A percentile compares a stretch with the other conserved stretches of the same genome.
Conservation (phyloP, 1,140 invertebrate genomes). For the Myzus persicae region DNA sequence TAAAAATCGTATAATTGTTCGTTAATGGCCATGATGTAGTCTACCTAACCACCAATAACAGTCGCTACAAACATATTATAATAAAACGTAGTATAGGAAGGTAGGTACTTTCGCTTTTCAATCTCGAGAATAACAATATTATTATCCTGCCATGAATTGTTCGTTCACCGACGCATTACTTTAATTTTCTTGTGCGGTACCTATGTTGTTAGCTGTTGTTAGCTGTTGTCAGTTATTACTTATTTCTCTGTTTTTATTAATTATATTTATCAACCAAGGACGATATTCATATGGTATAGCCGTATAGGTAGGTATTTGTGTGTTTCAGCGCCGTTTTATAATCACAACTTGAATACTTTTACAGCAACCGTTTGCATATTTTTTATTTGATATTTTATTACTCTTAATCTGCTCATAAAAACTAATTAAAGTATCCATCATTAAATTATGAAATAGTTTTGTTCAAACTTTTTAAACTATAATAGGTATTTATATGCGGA, state of each 20-base stretch:
- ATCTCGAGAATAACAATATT: not conserved
- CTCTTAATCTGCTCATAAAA: too few relatives aligned
- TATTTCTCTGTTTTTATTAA: constrained; percentile 9
- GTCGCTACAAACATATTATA: not conserved
- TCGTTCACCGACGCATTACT: not conserved
- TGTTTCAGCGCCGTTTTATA: not conserved
- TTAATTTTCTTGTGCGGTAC: not conserved
- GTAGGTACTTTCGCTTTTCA: not conserved
- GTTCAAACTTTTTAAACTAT: not conserved
- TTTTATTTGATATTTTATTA: not conserved
- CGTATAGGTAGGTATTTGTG: not conserved
- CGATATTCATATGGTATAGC: not conserved
- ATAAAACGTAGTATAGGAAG: not conserved
- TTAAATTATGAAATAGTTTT: not conserved
- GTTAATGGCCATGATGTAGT: not conserved
- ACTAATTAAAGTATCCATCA: not conserved
- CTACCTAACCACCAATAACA: too few relatives aligned
- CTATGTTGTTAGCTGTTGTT: not conserved
- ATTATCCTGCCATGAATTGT: not conserved
- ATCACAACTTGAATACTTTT: not conserved
- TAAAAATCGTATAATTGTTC: not conserved
- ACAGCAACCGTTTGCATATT: not conserved
- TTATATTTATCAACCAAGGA: constrained; percentile 16
- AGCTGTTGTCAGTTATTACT: not conserved
- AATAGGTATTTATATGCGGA: not conserved